Base-by-base conservation (phyloP, 2,888 invertebrate genomes). In the Isotomurus palustris region DNA sequence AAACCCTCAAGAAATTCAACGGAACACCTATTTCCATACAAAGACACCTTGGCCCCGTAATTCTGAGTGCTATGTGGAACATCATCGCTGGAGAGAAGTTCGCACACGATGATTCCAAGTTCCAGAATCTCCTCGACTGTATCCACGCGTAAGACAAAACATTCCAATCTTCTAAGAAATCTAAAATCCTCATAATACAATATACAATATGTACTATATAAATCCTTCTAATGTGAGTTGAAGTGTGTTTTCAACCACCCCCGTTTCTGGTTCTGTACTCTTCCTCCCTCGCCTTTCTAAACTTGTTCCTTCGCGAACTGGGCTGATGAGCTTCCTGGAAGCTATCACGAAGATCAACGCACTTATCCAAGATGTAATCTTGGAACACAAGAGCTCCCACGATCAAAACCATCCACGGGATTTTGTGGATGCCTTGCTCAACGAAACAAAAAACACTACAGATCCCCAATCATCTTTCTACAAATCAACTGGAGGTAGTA, bases 401-500 rank as follows among this genome's bases (percentile, higher is more conserved):
- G 47, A 60, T 19, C 8, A 22, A 0, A 45, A 60, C 38, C 55
- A 50, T 28, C 12, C 44, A 1, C 40, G 64, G 27, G 68, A 68
- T 45, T 66, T 53, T 29, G 60, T 68, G 21, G 66, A 68, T 51
- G 36, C 35, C 2, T 64, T 56, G 24, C 32, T 68, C 10, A 21
- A 38, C 19, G 62, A 68, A 57, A 64, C 66, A n/a, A 38, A 57
- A 3, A 29, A 43, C 3, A 62, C 66, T 0, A 51, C 27, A 3
- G 62, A 68, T 61, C 36, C 51, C 10, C 44, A 54, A 4, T 62
- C 62, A 6, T 59, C 59, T 6, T 68, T 68, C 48, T 64, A 61
- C 41, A 55, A 60, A 28, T 45, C 53, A 6, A 56, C 47, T 17
- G 66, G 66, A 54, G 59, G 68, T 65, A 40, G 29, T n/a, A n/a